These are phyloP conservation scores for Hyppa rectilinea DNA, from an alignment of 2,888 invertebrate genomes.

Conservation along the genomic window DNA sequence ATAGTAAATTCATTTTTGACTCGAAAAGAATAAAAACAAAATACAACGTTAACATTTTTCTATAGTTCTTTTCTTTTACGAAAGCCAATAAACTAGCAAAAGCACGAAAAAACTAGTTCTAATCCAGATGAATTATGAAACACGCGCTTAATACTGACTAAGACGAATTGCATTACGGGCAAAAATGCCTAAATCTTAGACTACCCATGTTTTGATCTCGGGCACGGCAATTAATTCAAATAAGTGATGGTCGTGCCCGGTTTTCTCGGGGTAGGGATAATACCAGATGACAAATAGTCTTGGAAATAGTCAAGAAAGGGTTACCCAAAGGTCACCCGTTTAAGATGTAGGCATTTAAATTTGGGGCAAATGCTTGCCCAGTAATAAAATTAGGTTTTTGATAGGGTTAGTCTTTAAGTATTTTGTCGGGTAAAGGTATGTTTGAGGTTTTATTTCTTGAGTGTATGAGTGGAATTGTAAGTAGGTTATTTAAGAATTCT, in stretches of 20 bases:
- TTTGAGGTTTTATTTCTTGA: conserved; percentile 34
- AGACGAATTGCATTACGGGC: conserved; percentile 57
- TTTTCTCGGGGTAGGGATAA: conserved; percentile 65
- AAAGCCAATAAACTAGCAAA: neutral
- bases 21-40: no score
- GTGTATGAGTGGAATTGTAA: conserved; percentile 8
- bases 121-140: conserved; percentile 41
- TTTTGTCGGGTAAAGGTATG: conserved; percentile 7
- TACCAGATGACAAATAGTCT: conserved; percentile 77
- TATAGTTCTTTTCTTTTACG: no score
- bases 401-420: conserved; percentile 15
- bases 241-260: conserved; percentile 67
- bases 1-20: no score
- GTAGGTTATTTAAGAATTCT: neutral
- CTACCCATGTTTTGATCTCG: conserved; percentile 58
- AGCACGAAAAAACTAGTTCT: conserved; percentile 8
- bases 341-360: conserved; percentile 69
- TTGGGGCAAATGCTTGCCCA: conserved; percentile 39
- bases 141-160: conserved; percentile 37
- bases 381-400: conserved; percentile 45
- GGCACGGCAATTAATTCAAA: conserved; percentile 69
- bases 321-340: conserved; percentile 61
- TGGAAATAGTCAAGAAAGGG: conserved; percentile 69
- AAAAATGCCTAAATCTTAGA: conserved; percentile 65
- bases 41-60: no score